Conservation (phyloP, 1,140 invertebrate species). For the Sinonovacula constricta region DNA sequence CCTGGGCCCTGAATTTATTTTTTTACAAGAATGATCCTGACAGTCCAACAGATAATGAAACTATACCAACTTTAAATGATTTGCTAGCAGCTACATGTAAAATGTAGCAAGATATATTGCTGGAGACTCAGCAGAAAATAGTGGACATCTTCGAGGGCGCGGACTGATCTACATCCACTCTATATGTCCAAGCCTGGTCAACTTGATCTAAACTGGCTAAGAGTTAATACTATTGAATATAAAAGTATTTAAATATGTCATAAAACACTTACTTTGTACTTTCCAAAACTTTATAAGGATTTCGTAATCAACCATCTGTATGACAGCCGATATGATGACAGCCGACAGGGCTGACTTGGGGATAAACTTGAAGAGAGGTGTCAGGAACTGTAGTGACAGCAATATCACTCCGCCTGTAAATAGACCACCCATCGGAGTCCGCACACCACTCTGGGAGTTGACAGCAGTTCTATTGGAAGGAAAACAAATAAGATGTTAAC, state of each 20-base stretch:
- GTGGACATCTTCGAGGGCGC: background rate
- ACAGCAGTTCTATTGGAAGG: slow-evolving; percentile 86
- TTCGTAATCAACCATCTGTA: slow-evolving; percentile 77
- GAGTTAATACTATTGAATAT: background rate
- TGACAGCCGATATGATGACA: slow-evolving; percentile 79
- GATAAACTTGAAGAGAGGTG: slow-evolving; percentile 78
- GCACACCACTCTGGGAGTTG: slow-evolving; percentile 94
- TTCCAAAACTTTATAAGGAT: slow-evolving; percentile 73
- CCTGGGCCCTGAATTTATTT: too few species aligned
- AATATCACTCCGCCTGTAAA: slow-evolving; percentile 83
- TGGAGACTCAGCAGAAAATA: too few species aligned
- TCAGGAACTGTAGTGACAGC: slow-evolving; percentile 76
- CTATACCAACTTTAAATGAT: too few species aligned
- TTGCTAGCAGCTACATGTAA: too few species aligned
- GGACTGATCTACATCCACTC: background rate
- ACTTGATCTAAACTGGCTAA: background rate
- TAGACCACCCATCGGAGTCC: slow-evolving; percentile 91
- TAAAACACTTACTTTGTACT: slow-evolving; percentile 75
- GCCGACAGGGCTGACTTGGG: slow-evolving; percentile 78
- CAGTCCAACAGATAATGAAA: too few species aligned
- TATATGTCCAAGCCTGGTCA: background rate
- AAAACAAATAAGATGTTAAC: too few species aligned
- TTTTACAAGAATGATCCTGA: too few species aligned
- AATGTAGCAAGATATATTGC: too few species aligned
- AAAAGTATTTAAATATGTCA: background rate